Percentiles rank a stretch among this genome's conserved stretches.
These are phyloP conservation scores for Anhinga rufa DNA, from an alignment of 2,113 vertebrate species.

Conservation along the genomic window DNA sequence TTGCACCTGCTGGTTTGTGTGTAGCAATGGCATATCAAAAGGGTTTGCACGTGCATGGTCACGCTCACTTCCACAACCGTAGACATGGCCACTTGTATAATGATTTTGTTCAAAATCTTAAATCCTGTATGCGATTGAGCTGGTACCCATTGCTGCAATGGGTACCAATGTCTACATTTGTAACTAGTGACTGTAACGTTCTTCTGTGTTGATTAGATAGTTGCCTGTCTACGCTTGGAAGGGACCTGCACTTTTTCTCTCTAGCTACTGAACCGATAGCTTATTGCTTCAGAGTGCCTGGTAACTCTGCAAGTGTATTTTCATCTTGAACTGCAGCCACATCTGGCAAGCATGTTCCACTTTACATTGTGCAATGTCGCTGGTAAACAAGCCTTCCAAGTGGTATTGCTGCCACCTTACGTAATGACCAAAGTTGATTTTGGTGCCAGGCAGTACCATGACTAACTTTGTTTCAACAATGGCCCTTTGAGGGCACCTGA, in stretches of 20 bases:
- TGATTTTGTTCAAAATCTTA: neutral
- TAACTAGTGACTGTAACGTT: neutral
- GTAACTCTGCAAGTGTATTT: neutral
- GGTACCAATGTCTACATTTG: neutral
- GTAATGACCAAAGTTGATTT: neutral
- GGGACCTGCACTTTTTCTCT: neutral
- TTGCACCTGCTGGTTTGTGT: neutral
- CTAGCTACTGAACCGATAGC: neutral
- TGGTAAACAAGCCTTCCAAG: constrained; percentile 27
- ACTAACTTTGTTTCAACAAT: constrained; percentile 36
- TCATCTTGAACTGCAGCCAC: neutral
- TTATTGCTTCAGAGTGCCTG: neutral
- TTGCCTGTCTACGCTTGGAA: neutral
- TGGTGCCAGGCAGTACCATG: constrained; percentile 40
- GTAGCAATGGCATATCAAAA: neutral
- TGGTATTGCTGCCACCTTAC: constrained; percentile 22
- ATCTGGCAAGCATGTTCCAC: neutral
- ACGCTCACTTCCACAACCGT: neutral
- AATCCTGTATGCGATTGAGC: neutral
- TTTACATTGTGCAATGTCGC: neutral
- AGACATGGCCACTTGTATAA: neutral
- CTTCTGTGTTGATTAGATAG: neutral
- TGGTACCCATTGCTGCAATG: neutral
- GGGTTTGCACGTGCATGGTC: neutral
- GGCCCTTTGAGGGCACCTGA: constrained; percentile 52